Evolutionary conservation across 2,888 invertebrate genomes (phyloP), one percentile per base, ranked within the genome.

Genomic region (Hypsopygia costalis): DNA sequence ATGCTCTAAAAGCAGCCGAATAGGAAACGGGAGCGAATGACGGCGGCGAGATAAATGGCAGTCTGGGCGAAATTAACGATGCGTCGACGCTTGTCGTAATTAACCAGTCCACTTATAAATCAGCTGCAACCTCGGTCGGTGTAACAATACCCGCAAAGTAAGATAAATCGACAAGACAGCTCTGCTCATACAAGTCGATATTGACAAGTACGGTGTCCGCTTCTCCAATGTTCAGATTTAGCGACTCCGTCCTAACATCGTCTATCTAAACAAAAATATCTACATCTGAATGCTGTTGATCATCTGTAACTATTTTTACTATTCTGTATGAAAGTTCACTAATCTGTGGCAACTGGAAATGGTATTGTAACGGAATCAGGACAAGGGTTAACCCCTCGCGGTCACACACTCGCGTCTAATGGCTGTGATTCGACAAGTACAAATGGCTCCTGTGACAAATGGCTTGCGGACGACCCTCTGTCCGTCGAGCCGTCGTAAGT

Each of bases 351-450:
- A 29, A 40, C 51, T 59, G 49, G 51, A 44, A 58, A 53, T 49
- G 47, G 57, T 56, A 55, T 57, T 53, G 73, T 70, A 62, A 64
- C 76, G 48, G 52, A 72, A 67, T 85, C 61, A 61, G 79, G 60
- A 78, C 80, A 64, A 51, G 69, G 63, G 65, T 68, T 74, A 74
- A 77, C 78, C 82, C 81, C 79, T 69, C 75, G 80, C 81, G 87
- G 87, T 87, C 83, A 82, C 85, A 83, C 86, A 85, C 86, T 83
- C 83, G 70, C 76, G 69, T 85, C 85, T 88, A 88, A 89, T 88
- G 89, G 87, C 81, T 77, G 86, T 86, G 89, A 89, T 89, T 89
- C 89, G 89, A 89, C 89, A 89, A 87, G 88, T 89, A 89, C 88
- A 89, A 89, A 89, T 89, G 89, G 87, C 81, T 69, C 62, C 73